Evolutionary conservation across 2,113 vertebrate species (phyloP).

Genomic region (Odocoileus virginianus): DNA sequence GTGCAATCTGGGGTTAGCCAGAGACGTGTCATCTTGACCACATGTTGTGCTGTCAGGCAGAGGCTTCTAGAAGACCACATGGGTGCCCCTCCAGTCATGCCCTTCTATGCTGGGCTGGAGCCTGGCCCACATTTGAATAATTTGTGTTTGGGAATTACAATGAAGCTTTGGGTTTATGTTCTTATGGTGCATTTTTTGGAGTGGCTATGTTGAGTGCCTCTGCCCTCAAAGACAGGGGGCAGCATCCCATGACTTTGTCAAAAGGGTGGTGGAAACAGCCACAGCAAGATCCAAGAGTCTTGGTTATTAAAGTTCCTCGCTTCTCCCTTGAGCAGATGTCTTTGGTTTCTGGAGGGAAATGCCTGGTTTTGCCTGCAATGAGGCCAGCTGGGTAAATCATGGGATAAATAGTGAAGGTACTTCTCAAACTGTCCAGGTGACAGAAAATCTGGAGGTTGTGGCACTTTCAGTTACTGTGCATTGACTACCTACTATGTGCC

Average conservation of each 20-base stretch:
- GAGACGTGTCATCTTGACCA: constrained; percentile 29
- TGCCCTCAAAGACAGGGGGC: neutral
- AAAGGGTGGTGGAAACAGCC: neutral
- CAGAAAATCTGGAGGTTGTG: neutral
- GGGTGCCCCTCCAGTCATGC: neutral
- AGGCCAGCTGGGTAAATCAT: neutral
- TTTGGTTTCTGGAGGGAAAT: neutral
- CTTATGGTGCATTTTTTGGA: neutral
- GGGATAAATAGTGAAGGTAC: neutral
- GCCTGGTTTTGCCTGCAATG: neutral
- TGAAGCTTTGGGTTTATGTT: neutral
- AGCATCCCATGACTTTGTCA: neutral
- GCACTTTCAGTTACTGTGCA: neutral
- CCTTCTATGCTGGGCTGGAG: neutral
- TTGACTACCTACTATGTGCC: neutral
- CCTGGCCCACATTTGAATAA: neutral
- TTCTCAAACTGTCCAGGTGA: neutral
- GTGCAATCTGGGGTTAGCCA: constrained; percentile 51
- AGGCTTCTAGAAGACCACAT: constrained; percentile 29
- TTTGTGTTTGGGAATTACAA: neutral
- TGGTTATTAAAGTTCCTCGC: neutral
- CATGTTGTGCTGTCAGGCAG: neutral
- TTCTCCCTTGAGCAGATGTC: neutral
- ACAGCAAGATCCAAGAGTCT: neutral
- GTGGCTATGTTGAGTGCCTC: neutral